Evolutionary conservation across 2,113 vertebrate species (phyloP), one percentile per base, ranked within the genome.

Genomic region (Eurypyga helias): DNA sequence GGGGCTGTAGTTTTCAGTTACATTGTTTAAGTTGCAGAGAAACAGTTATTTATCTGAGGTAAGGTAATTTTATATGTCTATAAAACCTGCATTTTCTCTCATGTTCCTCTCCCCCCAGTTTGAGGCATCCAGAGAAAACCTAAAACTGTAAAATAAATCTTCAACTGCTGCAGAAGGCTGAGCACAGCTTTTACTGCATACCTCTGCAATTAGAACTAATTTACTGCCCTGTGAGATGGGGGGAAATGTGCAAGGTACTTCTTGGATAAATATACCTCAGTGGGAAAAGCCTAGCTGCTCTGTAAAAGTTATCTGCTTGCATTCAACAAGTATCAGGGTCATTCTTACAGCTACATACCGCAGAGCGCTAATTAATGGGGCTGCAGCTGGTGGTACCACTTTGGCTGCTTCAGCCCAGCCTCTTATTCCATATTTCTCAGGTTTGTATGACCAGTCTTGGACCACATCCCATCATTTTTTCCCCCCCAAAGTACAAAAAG

Each of bases 321-420:
- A 96, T 98, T 98, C 98, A 98, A 60, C 98, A 97, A 98, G 97
- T 98, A 97, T 97, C 98, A 97, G 98, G 98, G 98, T 98, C 98
- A 98, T 97, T 97, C 97, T 96, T 96, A 80, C 96, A 85, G 96
- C 97, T 97, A 80, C 98, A 98, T 98, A 98, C 98, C 97, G 33
- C 96, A 97, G 97, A 96, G 92, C 62, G 71, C 98, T 98, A 99
- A 99, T 99, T 98, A 98, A 99, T 99, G 97, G 97, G 95, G 96
- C 97, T 98, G 98, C 98, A 99, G 98, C 99, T 99, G 99, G 98
- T 97, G 98, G 99, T 99, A 99, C 99, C 99, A 99, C 98, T 98
- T 98, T 97, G 98, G 97, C 98, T 87, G 96, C 97, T 97, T 90
- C 77, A 96, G 89, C 96, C 93, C 90, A 96, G 95, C 96, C 97